Base-by-base conservation (phyloP, 1,140 invertebrate species). In the Drosophila ohnishii region DNA sequence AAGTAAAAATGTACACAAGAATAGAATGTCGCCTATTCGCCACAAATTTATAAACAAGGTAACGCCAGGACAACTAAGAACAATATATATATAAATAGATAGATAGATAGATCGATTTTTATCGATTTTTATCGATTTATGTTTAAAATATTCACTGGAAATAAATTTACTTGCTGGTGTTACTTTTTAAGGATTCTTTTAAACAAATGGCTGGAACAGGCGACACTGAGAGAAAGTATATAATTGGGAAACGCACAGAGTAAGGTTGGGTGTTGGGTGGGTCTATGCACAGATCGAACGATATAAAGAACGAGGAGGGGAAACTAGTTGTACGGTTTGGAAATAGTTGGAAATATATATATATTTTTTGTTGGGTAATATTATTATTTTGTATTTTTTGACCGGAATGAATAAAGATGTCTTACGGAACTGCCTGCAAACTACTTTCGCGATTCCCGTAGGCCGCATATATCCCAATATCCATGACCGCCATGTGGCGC, bases 361-460 rank as follows among this genome's bases (percentile, higher is more conserved):
- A 34, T 35, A 39, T 60, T 25, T 5, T 50, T 57, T 53, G 45
- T 5, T 56, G 58, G n/a, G 16, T 50, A 14, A n/a, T 55, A 25
- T 22, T 22, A 5, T 28, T 28, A 0, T 25, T 25, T 25, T 28
- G 5, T 28, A 4, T 25, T 25, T 11, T 39, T 51, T 67, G 47
- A 48, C 63, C 53, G 19, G 34, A 78, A 57, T 34, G 34, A 71
- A 61, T 42, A 73, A 64, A 50, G 14, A 70, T 74, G 56, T 76
- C 84, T 88, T 88, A 88, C 84, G 80, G 82, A 69, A 74, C 67
- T 65, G 83, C 53, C 50, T 75, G 77, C 61, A 79, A 73, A 74
- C 67, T 79, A 71, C 66, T 79, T 61, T 83, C 78, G 67, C 79
- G 81, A 67, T 77, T 78, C 67, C 80, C 75, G 62, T 83, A 73